These are phyloP conservation scores for Sinopyrophorus schimmeli DNA, from an alignment of 2,888 invertebrate species.

Conservation along the genomic window DNA sequence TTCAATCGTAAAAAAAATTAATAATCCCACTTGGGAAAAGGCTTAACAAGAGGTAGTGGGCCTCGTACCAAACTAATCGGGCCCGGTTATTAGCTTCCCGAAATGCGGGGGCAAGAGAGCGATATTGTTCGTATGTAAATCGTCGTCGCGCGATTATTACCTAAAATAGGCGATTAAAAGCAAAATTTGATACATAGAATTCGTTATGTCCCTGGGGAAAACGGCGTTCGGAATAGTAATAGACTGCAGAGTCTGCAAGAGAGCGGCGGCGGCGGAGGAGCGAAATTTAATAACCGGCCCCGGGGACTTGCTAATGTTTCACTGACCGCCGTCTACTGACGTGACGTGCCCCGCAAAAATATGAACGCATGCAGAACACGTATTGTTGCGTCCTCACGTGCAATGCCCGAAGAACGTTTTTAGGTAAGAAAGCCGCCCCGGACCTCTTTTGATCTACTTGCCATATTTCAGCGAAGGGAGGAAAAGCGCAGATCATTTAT, in stretches of 20 bases:
- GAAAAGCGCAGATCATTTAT: conserved; percentile 11
- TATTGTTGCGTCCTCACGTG: conserved; percentile 30
- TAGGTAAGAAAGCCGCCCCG: conserved; percentile 13
- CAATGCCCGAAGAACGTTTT: conserved; percentile 24
- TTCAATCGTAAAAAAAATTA: no score
- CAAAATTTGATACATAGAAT: conserved; percentile 28
- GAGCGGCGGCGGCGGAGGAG: conserved; percentile 28
- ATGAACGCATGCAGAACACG: conserved; percentile 31
- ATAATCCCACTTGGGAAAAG: no score
- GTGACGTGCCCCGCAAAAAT: conserved; percentile 30
- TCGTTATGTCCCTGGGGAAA: conserved; percentile 28
- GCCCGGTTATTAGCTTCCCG: no score
- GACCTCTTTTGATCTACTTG: conserved; percentile 26
- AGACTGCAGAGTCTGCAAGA: conserved; percentile 31
- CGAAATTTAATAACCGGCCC: conserved; percentile 33
- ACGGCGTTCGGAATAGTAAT: conserved; percentile 31
- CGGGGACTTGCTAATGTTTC: conserved; percentile 32
- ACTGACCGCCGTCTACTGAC: conserved; percentile 32
- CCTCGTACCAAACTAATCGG: no score
- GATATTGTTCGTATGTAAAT: neutral
- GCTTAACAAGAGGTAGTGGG: no score
- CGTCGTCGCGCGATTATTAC: no score
- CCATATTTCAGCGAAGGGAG: conserved; percentile 12
- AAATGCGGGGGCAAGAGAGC: no score
- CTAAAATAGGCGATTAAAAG: conserved; percentile 26